Evolutionary conservation across 2,888 invertebrate genomes (phyloP).

Genomic region (Melanostoma mellinum): DNA sequence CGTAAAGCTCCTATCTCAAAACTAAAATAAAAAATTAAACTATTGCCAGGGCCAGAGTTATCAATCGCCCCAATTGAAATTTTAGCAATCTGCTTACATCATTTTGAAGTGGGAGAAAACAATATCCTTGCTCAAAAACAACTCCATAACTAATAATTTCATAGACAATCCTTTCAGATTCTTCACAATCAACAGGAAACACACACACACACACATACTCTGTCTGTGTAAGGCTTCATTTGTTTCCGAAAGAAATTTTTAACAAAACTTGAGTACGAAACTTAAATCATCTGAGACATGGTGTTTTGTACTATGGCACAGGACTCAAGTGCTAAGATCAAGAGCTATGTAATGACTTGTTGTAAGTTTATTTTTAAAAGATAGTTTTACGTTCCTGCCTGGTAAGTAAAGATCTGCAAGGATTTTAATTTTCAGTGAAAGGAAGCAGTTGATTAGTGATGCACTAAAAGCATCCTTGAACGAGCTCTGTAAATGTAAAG

Average conservation of each 20-base stretch:
- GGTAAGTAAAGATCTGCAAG: slow-evolving; percentile 17
- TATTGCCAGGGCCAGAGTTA: too few species aligned
- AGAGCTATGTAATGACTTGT: slow-evolving; percentile 7
- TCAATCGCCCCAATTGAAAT: slow-evolving; percentile 7
- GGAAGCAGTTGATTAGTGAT: slow-evolving; percentile 27
- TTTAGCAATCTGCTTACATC: slow-evolving; percentile 17
- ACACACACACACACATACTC: slow-evolving; percentile 13
- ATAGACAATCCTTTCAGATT: slow-evolving; percentile 2
- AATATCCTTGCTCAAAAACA: slow-evolving; percentile 10
- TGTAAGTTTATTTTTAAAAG: slow-evolving; percentile 18
- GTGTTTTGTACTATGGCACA: slow-evolving; percentile 13
- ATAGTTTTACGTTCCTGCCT: slow-evolving; percentile 11
- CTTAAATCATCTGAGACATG: slow-evolving; percentile 7
- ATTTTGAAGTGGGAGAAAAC: background rate
- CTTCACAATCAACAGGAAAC: slow-evolving; percentile 37
- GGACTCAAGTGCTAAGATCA: slow-evolving; percentile 15
- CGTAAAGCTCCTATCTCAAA: too few species aligned
- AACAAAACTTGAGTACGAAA: slow-evolving; percentile 14
- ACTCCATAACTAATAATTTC: slow-evolving; percentile 24
- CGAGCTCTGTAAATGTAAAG: slow-evolving; percentile 3
- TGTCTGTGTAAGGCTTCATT: background rate
- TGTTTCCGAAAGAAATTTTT: background rate
- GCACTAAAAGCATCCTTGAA: slow-evolving; percentile 34
- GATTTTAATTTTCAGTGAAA: slow-evolving; percentile 46
- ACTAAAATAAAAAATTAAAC: too few species aligned